phyloP scores from a whole-genome alignment of 1,140 invertebrate species.

The Aphidius gifuensis region DNA sequence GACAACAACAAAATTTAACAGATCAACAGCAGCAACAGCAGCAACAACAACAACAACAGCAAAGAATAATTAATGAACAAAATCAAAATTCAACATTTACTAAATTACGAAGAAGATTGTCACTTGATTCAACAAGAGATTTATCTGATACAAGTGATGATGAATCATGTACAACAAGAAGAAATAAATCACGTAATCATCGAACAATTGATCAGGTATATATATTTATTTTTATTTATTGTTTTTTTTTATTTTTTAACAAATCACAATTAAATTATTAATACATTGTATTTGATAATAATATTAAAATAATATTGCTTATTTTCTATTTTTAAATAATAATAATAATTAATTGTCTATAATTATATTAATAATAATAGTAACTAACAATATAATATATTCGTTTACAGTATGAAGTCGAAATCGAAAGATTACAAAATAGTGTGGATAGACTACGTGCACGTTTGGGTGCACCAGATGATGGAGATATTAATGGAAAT shows the following conservation, averaged over 20 bases:
- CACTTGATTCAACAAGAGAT: conserved; percentile 69
- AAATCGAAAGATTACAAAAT: conserved; percentile 75
- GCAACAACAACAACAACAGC: conserved; percentile 28
- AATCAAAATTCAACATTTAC: conserved; percentile 40
- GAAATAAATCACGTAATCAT: conserved; percentile 60
- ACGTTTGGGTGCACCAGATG: conserved; percentile 47
- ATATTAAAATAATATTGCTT: background rate
- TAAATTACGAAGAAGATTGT: conserved; percentile 60
- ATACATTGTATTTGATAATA: conserved; percentile 3
- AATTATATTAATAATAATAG: conserved; percentile 26
- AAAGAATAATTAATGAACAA: conserved; percentile 44
- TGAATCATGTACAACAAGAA: conserved; percentile 49
- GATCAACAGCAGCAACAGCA: conserved; percentile 20
- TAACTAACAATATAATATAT: conserved; percentile 50
- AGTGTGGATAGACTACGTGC: conserved; percentile 70
- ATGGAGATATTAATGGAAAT: conserved; percentile 58
- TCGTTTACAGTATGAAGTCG: conserved; percentile 64
- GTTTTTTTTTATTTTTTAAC: background rate
- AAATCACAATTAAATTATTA: background rate
- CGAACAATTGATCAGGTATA: conserved; percentile 64
- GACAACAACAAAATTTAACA: conserved; percentile 26
- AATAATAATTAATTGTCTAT: background rate
- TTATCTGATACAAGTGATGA: conserved; percentile 68
- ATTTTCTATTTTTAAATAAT: background rate
- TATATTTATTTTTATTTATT: background rate